Base-by-base conservation (phyloP, 2,888 invertebrate species). In the Druceiella hillmani region DNA sequence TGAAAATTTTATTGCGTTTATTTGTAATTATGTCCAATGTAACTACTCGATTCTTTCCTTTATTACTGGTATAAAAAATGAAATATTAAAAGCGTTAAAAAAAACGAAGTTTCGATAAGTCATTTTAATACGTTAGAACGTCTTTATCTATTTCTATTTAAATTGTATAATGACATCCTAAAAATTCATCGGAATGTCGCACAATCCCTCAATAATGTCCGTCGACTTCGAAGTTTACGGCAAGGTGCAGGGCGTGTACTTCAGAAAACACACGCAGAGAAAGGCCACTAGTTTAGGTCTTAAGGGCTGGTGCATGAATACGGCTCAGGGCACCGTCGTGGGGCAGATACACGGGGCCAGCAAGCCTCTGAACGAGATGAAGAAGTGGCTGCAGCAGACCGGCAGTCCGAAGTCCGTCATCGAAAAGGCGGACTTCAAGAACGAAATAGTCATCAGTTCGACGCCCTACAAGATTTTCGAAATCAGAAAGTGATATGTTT, bases 241-340 rank as follows among this genome's bases (percentile, higher is more conserved):
- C 2, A 70, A 65, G 55, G 79, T 79, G 6, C 79, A 79, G 66
- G 78, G 78, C 49, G 71, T 70, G 37, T 67, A 55, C 46, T 70
- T 70, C 36, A 58, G 70, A 20, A 72, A 85, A 74, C 75, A 78
- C 52, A 85, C 85, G 0, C 75, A 81, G 53, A 67, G 66, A 46
- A 76, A 75, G 56, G 81, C 79, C 0, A 62, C 62, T 7, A 74
- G 76, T 47, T 61, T 85, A 10, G 78, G 77, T 2, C 52, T 86
- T 3, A 75, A 67, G 51, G 86, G 86, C 35, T 86, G 83, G 82
- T 83, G 83, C 46, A 82, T 78, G 79, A 87, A 87, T 53, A 85
- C 84, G 0, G 62, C 72, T 4, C 64, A 71, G 46, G 81, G 79
- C 1, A 84, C 84, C 0, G 86, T 86, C 1, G 58, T 77, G 33